phyloP scores from a whole-genome alignment of 1,140 invertebrate species.

The Diuraphis noxia region DNA sequence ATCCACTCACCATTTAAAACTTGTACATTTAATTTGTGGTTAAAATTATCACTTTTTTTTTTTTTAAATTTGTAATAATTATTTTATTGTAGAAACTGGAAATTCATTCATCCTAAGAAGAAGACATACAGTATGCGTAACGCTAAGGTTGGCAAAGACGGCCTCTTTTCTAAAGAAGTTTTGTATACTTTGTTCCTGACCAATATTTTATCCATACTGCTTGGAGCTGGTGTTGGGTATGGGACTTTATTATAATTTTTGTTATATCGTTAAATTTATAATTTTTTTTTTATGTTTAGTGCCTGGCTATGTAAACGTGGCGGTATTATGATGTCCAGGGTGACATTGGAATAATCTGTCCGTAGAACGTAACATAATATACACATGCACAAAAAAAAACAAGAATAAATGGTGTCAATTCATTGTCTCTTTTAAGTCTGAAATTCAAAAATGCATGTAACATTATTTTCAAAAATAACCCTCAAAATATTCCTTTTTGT shows the following conservation, averaged over 20 bases:
- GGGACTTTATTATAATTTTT: slow-evolving; percentile 54
- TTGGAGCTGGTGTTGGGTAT: slow-evolving; percentile 89
- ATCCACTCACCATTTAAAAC: background rate
- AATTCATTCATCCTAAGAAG: slow-evolving; percentile 73
- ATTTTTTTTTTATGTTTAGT: background rate
- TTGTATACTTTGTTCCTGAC: slow-evolving; percentile 87
- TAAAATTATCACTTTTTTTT: background rate
- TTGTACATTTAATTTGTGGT: background rate
- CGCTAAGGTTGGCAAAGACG: slow-evolving; percentile 76
- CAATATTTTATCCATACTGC: slow-evolving; percentile 83
- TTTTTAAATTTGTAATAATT: background rate
- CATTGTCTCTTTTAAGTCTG: slow-evolving; percentile 37
- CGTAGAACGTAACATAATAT: background rate
- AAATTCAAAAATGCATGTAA: slow-evolving; percentile 9
- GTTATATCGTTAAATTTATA: background rate
- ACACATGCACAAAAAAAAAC: background rate
- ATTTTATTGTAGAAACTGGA: slow-evolving; percentile 71
- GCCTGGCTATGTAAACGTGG: slow-evolving; percentile 45
- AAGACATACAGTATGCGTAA: slow-evolving; percentile 76
- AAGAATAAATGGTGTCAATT: slow-evolving; percentile 29
- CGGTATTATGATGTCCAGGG: slow-evolving; percentile 44
- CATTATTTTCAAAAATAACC: slow-evolving; percentile 11
- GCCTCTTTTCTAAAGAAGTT: slow-evolving; percentile 85
- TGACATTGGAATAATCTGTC: slow-evolving; percentile 26
- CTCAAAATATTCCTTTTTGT: slow-evolving; percentile 47